These are phyloP conservation scores for Cynocephalus volans DNA, from an alignment of 2,113 vertebrate genomes.

Conservation along the genomic window DNA sequence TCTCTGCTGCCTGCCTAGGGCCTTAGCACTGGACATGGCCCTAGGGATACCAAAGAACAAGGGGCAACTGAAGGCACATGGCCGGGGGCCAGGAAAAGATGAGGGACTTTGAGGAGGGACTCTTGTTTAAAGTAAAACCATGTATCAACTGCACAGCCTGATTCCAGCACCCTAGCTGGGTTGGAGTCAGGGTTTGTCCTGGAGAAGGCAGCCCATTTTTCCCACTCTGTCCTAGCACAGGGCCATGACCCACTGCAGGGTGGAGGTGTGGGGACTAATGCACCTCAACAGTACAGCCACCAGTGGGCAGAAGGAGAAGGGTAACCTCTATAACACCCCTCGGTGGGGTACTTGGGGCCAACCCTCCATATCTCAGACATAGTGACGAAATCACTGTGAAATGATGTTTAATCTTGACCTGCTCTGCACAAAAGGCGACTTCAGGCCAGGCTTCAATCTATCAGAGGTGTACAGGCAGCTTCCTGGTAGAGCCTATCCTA, in stretches of 20 bases:
- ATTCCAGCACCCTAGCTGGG: not conserved
- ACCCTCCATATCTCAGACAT: not conserved
- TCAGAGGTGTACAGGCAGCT: not conserved
- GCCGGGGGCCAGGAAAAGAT: not conserved
- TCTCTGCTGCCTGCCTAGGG: not conserved
- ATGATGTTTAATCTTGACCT: not conserved
- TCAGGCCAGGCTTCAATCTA: not conserved
- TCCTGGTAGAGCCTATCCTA: not conserved
- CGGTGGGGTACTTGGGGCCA: not conserved
- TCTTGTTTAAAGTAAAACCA: not conserved
- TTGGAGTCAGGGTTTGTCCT: constrained; percentile 1
- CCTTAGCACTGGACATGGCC: not conserved
- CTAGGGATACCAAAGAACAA: not conserved
- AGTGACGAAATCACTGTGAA: not conserved
- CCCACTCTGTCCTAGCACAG: not conserved
- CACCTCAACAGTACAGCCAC: not conserved
- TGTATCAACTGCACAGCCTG: not conserved
- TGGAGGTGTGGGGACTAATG: not conserved
- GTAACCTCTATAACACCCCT: not conserved
- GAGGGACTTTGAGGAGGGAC: not conserved
- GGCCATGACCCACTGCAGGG: not conserved
- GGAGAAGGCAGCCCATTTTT: not conserved
- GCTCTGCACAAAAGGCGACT: constrained; percentile 9
- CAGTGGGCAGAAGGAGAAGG: not conserved
- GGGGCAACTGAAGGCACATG: not conserved